phyloP scores from a whole-genome alignment of 2,113 vertebrate genomes.

The Tamias sibiricus region DNA sequence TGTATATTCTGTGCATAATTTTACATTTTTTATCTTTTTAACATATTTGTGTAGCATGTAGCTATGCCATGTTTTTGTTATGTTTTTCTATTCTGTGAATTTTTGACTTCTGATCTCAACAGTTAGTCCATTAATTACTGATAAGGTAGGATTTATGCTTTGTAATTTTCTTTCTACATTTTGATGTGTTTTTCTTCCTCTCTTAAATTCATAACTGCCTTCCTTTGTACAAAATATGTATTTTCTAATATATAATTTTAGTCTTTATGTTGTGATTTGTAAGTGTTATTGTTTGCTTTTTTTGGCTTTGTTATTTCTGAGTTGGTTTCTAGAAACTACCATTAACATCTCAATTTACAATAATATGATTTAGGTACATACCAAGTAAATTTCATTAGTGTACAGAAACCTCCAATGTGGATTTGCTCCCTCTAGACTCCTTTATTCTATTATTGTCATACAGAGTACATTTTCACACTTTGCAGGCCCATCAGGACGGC shows the following conservation, averaged over 20 bases:
- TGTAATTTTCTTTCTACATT: background rate
- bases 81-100: background rate
- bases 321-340: background rate
- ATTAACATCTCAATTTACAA: background rate
- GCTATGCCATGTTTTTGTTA: background rate
- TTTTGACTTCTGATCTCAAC: background rate
- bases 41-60: background rate
- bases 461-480: background rate
- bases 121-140: background rate
- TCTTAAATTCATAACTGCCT: background rate
- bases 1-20: background rate
- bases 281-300: background rate
- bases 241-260: background rate
- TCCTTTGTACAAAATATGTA: background rate
- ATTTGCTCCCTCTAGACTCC: background rate
- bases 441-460: background rate
- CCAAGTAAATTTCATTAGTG: background rate
- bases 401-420: background rate
- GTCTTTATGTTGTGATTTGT: background rate
- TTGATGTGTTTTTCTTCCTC: background rate
- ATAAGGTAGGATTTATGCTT: background rate
- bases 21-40: background rate
- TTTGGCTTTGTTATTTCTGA: background rate
- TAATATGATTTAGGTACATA: background rate
- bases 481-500: background rate